Percentiles rank a stretch among this genome's conserved stretches.
Evolutionary conservation across 2,888 invertebrate species (phyloP).

Genomic region (Rotaria socialis): DNA sequence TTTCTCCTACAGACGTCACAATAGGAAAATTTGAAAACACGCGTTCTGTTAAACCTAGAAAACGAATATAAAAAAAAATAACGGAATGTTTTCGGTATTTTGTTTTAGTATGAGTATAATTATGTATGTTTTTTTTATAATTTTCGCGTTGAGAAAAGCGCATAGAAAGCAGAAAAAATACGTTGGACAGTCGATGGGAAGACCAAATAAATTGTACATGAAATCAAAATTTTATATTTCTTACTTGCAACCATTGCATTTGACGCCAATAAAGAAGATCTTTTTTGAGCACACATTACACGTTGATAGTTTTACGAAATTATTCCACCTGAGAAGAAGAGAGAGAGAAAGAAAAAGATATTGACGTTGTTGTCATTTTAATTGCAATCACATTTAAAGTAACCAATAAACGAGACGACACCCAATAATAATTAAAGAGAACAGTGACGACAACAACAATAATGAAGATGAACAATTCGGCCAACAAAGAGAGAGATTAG

Average conservation of each 20-base stretch:
- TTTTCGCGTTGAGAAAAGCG: not conserved
- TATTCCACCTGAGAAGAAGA: slow-evolving; percentile 18
- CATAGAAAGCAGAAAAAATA: not conserved
- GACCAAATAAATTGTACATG: not conserved
- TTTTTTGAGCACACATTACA: slow-evolving; percentile 18
- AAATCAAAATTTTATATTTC: not conserved
- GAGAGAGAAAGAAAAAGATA: not conserved
- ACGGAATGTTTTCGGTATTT: not conserved
- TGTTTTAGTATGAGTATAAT: not conserved
- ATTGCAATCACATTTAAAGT: not conserved
- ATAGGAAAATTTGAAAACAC: slow-evolving; percentile 35
- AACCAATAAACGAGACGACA: not conserved
- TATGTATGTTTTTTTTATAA: not conserved
- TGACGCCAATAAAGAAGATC: not conserved
- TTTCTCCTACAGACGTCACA: slow-evolving; percentile 29
- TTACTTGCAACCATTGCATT: slow-evolving; percentile 24
- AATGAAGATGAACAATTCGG: not conserved
- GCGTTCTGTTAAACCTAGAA: slow-evolving; percentile 23
- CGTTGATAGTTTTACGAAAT: slow-evolving; percentile 23
- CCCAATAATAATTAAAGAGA: not conserved
- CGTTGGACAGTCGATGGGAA: not conserved
- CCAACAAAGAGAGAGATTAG: not conserved
- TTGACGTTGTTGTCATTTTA: not conserved
- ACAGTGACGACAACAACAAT: not conserved
- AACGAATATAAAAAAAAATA: not conserved